Evolutionary conservation across 2,888 invertebrate species (phyloP).

Genomic region (Azorinus chamasolen): DNA sequence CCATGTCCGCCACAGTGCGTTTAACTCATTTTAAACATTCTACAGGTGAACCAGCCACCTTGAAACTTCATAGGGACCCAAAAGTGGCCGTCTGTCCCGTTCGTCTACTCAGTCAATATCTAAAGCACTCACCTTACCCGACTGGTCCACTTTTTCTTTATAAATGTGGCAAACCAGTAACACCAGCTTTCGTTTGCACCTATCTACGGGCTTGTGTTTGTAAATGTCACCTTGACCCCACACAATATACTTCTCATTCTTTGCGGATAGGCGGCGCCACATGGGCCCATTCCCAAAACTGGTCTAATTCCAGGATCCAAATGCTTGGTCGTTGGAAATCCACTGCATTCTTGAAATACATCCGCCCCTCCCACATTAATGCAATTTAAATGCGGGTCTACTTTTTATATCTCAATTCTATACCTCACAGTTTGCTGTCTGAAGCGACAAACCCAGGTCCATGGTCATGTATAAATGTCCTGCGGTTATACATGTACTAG

Average conservation of each 20-base stretch:
- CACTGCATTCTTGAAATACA: constrained; percentile 25
- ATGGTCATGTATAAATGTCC: no score
- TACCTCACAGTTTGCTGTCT: no score
- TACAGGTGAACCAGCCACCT: constrained; percentile 8
- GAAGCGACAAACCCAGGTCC: no score
- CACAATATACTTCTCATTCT: constrained; percentile 22
- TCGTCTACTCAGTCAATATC: constrained; percentile 9
- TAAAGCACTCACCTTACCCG: not conserved
- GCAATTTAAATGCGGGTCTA: no score
- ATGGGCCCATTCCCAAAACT: constrained; percentile 7
- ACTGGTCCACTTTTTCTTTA: constrained; percentile 20
- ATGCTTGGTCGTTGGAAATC: constrained; percentile 37
- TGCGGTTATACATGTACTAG: no score
- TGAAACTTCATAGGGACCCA: not conserved
- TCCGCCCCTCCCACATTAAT: constrained; percentile 25
- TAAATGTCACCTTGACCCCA: constrained; percentile 13
- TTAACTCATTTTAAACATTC: constrained; percentile 33
- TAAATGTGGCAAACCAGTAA: constrained; percentile 14
- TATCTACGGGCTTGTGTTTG: not conserved
- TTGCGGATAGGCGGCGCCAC: constrained; percentile 41
- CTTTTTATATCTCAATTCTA: no score
- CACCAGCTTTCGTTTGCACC: constrained; percentile 13
- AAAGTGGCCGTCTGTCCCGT: constrained; percentile 25
- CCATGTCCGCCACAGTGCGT: not conserved
- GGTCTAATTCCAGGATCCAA: constrained; percentile 11